Evolutionary conservation across 2,888 invertebrate genomes (phyloP).

Genomic region (Rugalucina vietnamica): DNA sequence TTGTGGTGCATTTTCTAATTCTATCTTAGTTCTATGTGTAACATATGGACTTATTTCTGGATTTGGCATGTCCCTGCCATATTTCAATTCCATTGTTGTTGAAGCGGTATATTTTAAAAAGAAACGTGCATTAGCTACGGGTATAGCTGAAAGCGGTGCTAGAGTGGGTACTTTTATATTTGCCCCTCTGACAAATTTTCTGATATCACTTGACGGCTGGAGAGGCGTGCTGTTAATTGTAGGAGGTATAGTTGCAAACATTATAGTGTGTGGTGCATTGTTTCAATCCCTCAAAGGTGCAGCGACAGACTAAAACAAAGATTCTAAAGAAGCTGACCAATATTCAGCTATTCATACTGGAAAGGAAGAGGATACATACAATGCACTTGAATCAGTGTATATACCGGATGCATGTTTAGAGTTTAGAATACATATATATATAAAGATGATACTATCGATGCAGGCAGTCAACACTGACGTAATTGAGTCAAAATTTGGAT

Average conservation of each 20-base stretch:
- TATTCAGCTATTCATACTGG: no score
- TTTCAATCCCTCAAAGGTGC: slow-evolving; percentile 67
- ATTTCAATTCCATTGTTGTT: slow-evolving; percentile 79
- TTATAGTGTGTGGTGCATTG: slow-evolving; percentile 76
- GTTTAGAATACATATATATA: no score
- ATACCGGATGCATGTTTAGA: no score
- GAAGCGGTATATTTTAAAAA: slow-evolving; percentile 81
- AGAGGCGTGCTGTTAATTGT: slow-evolving; percentile 78
- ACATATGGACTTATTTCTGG: slow-evolving; percentile 81
- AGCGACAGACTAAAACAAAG: background rate
- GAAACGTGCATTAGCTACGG: slow-evolving; percentile 80
- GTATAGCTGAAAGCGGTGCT: slow-evolving; percentile 80
- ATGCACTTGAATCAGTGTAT: no score
- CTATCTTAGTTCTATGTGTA: slow-evolving; percentile 74
- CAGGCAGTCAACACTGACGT: no score
- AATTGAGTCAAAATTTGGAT: no score
- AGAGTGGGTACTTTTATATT: slow-evolving; percentile 80
- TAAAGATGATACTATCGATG: no score
- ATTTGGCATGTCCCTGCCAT: slow-evolving; percentile 80
- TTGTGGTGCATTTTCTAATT: slow-evolving; percentile 72
- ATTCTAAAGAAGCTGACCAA: background rate
- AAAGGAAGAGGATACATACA: no score
- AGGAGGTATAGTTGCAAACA: slow-evolving; percentile 74
- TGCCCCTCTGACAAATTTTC: slow-evolving; percentile 75
- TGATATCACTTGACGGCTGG: slow-evolving; percentile 80